Evolutionary conservation across 1,140 invertebrate species (phyloP), one percentile per base, ranked within the genome.

Genomic region (Drosophila prosaltans): DNA sequence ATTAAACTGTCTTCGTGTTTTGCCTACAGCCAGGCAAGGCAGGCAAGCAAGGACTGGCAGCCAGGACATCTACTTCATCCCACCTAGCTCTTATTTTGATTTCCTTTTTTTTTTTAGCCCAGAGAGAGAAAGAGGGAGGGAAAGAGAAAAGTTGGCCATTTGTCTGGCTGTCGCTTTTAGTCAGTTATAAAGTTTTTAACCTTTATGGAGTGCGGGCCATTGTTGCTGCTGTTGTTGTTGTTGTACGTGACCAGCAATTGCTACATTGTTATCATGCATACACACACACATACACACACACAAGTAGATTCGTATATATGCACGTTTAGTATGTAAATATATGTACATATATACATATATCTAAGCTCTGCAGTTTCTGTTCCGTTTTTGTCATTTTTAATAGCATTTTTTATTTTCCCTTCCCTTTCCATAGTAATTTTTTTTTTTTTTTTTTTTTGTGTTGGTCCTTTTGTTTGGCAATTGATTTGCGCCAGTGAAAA

Each of bases 101-200:
- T 36, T 11, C 11, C 11, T 11, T 40, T 40, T 5, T 40, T 40
- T 40, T 40, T 51, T 51, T 26, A 2, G 41, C 11, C 41, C 41
- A 43, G 41, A 43, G 11, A 41, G 7, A 48, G 16, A 75, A 54
- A 60, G 73, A 66, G 30, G 36, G 11, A 26, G 16, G 28, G 59
- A 66, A 0, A 69, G 69, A 76, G 16, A 72, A 78, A 85, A 85
- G 65, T 81, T 85, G 68, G 66, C 54, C 81, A 84, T 81, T 85
- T 86, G 78, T 81, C 72, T 68, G 72, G 32, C 70, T 69, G 68
- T 78, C 62, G 69, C 78, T 71, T 73, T 81, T 79, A 51, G 82
- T 81, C 64, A 67, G 74, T 75, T 84, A 78, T 75, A 70, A 86
- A 85, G 78, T 81, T 82, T 61, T 78, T 81, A 73, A 70, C 82